phyloP scores from a whole-genome alignment of 2,797 vertebrate species.

The Anguilla obscura region DNA sequence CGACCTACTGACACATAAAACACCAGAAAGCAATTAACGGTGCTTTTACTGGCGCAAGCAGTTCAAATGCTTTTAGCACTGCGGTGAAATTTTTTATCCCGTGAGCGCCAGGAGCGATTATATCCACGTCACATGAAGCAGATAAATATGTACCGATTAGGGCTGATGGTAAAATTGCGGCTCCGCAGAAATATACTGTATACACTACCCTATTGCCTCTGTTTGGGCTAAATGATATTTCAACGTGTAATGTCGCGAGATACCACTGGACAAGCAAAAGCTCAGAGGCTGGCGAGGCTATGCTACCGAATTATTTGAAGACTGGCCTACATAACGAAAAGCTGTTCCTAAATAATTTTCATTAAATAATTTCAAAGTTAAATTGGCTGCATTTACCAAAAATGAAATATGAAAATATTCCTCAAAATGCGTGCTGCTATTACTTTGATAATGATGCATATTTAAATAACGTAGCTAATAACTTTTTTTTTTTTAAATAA shows the following conservation, averaged over 20 bases:
- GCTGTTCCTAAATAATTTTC: not conserved
- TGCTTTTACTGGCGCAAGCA: conserved; percentile 18
- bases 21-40: conserved; percentile 46
- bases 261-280: not conserved
- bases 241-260: conserved; percentile 18
- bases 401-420: not conserved
- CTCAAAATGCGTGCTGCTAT: not conserved
- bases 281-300: not conserved
- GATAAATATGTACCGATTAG: not conserved
- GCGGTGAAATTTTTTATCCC: conserved; percentile 17
- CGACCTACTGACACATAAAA: conserved; percentile 11
- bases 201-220: not conserved
- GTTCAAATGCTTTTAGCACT: conserved; percentile 17
- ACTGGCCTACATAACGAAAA: not conserved
- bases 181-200: not conserved
- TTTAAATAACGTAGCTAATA: not conserved
- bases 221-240: not conserved
- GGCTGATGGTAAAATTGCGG: not conserved
- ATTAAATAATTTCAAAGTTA: not conserved
- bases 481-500: too few species aligned
- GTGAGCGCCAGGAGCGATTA: not conserved
- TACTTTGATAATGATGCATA: not conserved
- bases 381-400: not conserved
- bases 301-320: not conserved
- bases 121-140: not conserved